phyloP scores from a whole-genome alignment of 2,888 invertebrate genomes.

The Heteromurus nitidus region DNA sequence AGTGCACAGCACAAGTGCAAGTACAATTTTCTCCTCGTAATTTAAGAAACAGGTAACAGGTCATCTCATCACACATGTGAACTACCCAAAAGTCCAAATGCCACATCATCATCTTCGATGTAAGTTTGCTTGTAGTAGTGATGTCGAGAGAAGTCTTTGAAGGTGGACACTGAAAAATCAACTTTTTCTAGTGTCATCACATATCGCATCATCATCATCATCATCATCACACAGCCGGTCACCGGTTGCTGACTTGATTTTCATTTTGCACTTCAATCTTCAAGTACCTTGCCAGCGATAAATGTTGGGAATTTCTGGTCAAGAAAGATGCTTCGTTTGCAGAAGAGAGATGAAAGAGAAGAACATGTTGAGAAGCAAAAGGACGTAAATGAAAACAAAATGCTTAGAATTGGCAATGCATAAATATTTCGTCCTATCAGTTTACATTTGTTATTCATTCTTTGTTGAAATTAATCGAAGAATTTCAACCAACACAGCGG shows the following conservation, averaged over 20 bases:
- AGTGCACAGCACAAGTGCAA: slow-evolving; percentile 21
- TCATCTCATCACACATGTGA: no score
- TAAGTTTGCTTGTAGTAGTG: not conserved
- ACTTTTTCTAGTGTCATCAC: slow-evolving; percentile 42
- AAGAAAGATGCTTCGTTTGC: no score
- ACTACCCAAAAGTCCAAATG: not conserved
- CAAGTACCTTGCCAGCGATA: not conserved
- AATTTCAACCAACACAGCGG: not conserved
- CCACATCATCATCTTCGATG: not conserved
- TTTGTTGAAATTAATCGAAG: no score
- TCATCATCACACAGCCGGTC: not conserved
- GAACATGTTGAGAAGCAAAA: no score
- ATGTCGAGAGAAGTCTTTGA: not conserved
- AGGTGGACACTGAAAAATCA: no score
- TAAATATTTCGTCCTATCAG: no score
- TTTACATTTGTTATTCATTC: no score
- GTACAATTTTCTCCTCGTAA: slow-evolving; percentile 33
- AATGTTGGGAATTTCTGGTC: not conserved
- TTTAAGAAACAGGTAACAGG: not conserved
- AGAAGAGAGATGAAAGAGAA: no score
- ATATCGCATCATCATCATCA: not conserved
- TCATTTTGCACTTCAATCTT: slow-evolving; percentile 7
- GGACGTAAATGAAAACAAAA: no score
- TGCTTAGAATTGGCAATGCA: no score
- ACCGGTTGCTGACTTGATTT: slow-evolving; percentile 28